Base-by-base conservation (phyloP, 1,140 invertebrate species). In the Zeugodacus cucurbitae region DNA sequence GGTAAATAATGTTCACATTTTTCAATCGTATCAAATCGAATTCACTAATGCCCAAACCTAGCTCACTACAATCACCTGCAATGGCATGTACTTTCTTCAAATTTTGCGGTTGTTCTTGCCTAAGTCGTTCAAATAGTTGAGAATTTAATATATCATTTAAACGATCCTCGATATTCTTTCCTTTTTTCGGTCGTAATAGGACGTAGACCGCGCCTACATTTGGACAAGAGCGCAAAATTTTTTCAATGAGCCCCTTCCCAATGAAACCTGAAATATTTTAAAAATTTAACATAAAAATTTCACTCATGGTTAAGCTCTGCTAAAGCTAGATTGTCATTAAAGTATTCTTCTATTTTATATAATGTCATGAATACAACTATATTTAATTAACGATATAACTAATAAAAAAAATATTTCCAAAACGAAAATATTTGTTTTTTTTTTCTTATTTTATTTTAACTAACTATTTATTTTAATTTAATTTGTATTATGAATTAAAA, bases 221-320 rank as follows among this genome's bases (percentile, higher is more conserved):
- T 0, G 96, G 95, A 94, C 94, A 94, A 91, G 97, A 96, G 64
- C 97, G 94, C n/a, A 98, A 93, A 1, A 98, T 91, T 93, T 98
- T 98, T 92, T 98, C 97, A 4, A 98, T 95, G 1, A 98, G 94
- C 3, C 97, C 96, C 94, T 98, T 98, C 1, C 97, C 98, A 90
- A 98, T 94, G 91, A 98, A 98, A 8, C 97, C 97, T 92, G 41
- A 26, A 29, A 62, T n/a, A 22, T 5, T 59, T 48, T 48, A 11
- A 11, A 48, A 48, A 0, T 41, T 41, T 3, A 41, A 41, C 3
- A 41, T 3, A 41, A 41, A 41, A 41, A 54, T 3, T 17, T 17
- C 48, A 54, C 10, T n/a, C n/a, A n/a, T n/a, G n/a, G n/a, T n/a
- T n/a, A n/a, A n/a, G n/a, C n/a, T n/a, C n/a, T n/a, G n/a, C n/a